Evolutionary conservation across 2,888 invertebrate genomes (phyloP).

Genomic region (Pachymerium ferrugineum): DNA sequence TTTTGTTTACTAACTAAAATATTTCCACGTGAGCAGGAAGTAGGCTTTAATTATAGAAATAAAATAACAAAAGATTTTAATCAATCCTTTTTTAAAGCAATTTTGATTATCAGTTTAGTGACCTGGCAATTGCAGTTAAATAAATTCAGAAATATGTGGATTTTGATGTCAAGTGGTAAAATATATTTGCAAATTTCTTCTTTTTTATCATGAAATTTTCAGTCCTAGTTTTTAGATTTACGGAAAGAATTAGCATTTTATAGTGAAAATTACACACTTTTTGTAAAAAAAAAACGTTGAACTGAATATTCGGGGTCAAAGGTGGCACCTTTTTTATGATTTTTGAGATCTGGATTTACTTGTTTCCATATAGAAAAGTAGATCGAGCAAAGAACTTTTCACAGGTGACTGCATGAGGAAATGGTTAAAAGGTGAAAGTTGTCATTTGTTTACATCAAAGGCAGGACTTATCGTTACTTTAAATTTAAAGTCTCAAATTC

Average conservation of each 20-base stretch:
- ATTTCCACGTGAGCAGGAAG: slow-evolving; percentile 1
- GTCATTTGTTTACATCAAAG: no score
- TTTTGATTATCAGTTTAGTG: background rate
- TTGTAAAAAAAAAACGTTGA: background rate
- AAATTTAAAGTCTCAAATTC: no score
- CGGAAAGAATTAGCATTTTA: background rate
- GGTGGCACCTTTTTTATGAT: background rate
- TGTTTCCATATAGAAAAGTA: background rate
- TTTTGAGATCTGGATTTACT: background rate
- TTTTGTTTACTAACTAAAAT: background rate
- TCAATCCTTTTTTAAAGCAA: background rate
- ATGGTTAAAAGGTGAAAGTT: no score
- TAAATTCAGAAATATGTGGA: background rate
- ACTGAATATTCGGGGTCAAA: background rate
- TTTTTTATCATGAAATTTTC: background rate
- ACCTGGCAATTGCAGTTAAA: background rate
- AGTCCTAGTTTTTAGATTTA: background rate
- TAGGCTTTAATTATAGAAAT: background rate
- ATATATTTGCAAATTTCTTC: background rate
- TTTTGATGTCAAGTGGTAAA: background rate
- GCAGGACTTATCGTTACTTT: no score
- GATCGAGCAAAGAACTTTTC: slow-evolving; percentile 5
- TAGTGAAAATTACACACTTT: background rate
- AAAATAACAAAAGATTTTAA: background rate
- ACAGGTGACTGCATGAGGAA: background rate